phyloP scores from a whole-genome alignment of 1,140 invertebrate genomes.

The Berghia stephanieae region DNA sequence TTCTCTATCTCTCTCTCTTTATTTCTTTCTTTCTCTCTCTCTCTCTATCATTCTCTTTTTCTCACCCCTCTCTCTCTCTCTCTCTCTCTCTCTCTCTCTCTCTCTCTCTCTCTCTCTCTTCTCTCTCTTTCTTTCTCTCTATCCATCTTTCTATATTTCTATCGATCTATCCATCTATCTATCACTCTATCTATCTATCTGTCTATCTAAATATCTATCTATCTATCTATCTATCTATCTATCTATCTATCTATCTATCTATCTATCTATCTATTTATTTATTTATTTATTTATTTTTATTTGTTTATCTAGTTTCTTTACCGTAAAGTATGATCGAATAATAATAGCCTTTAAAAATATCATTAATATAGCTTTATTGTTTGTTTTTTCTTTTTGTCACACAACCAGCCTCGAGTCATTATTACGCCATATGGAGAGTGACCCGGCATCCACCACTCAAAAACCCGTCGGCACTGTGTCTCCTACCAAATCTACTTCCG shows the following conservation, averaged over 20 bases:
- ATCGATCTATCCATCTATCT: too few relatives aligned
- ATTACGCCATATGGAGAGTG: background rate
- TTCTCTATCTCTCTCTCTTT: too few relatives aligned
- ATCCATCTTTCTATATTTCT: too few relatives aligned
- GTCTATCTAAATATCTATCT: too few relatives aligned
- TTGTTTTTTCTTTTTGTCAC: background rate
- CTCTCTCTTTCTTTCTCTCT: background rate
- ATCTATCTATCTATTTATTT: too few relatives aligned
- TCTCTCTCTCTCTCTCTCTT: background rate
- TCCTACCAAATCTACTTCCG: conserved; percentile 4
- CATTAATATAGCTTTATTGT: background rate
- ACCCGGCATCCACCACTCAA: background rate
- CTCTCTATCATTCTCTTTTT: too few relatives aligned
- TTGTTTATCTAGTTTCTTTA: background rate
- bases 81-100: background rate
- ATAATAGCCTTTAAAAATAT: background rate
- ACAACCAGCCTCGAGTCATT: conserved; percentile 12
- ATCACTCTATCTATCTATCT: too few relatives aligned
- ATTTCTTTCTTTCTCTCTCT: too few relatives aligned
- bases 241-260: conserved; percentile 5
- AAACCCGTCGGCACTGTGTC: background rate
- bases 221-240: background rate
- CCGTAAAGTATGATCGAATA: background rate
- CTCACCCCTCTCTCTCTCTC: too few relatives aligned
- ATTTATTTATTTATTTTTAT: background rate